Percentiles rank a stretch among this genome's conserved stretches.
Conservation (phyloP, 2,797 vertebrate species). For the Poeciliopsis paucimaculata region DNA sequence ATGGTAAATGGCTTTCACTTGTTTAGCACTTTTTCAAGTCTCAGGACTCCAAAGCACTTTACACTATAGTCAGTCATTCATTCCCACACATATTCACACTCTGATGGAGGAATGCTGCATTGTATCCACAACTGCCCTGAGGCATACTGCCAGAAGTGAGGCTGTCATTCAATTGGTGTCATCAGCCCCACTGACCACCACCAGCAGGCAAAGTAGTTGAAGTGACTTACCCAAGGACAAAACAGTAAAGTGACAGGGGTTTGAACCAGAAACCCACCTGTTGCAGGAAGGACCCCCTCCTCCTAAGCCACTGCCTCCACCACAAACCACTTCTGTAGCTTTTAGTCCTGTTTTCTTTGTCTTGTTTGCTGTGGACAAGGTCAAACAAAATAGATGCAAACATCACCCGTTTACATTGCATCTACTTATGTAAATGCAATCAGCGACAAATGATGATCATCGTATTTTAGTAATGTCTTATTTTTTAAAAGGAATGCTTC, state of each 20-base stretch:
- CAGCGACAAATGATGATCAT: background rate
- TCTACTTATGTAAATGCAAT: constrained; percentile 3
- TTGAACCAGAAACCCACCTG: background rate
- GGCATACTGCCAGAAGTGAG: background rate
- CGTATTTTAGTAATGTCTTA: background rate
- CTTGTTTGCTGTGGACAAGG: background rate
- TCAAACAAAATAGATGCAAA: background rate
- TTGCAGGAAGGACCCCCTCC: background rate
- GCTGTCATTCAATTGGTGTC: background rate
- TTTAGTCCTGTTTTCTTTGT: background rate
- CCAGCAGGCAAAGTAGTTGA: background rate
- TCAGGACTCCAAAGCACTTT: background rate
- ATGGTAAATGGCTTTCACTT: background rate
- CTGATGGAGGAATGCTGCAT: background rate
- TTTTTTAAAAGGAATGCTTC: background rate
- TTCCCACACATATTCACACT: background rate
- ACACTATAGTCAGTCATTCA: background rate
- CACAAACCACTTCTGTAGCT: background rate
- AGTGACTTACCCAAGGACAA: background rate
- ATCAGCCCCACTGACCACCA: background rate
- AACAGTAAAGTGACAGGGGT: background rate
- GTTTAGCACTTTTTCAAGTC: background rate
- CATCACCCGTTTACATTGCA: background rate
- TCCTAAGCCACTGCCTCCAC: background rate
- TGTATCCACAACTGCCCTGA: background rate